These are phyloP conservation scores for Ectemnius continuus DNA, from an alignment of 2,888 invertebrate species.

Conservation along the genomic window DNA sequence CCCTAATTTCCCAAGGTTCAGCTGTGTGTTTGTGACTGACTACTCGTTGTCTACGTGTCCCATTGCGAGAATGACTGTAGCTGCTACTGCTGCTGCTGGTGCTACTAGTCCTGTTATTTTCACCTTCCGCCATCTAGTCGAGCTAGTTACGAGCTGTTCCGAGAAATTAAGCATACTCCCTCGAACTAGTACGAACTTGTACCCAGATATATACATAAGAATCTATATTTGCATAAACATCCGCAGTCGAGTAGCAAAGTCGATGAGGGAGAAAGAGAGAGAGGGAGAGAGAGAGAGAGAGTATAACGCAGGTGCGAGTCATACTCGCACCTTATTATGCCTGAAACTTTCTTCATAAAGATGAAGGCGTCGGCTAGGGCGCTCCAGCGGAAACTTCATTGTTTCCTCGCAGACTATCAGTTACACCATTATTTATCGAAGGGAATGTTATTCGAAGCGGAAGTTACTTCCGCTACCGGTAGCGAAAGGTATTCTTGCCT, in stretches of 20 bases:
- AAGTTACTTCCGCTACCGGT: neutral
- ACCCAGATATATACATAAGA: too few species aligned
- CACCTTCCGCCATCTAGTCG: neutral
- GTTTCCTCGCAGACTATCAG: conserved; percentile 1
- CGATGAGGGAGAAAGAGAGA: too few species aligned
- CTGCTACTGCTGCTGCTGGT: too few species aligned
- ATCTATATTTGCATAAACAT: too few species aligned
- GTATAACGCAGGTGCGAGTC: neutral
- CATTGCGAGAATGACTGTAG: neutral
- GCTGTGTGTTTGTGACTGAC: neutral
- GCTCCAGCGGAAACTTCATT: neutral
- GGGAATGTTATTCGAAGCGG: neutral
- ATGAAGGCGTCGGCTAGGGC: neutral
- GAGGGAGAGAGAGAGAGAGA: too few species aligned
- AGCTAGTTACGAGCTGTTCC: too few species aligned
- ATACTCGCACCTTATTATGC: conserved; percentile 1
- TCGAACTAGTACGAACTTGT: too few species aligned
- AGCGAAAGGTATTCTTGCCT: neutral
- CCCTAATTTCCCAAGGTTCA: neutral
- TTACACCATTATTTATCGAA: conserved; percentile 2
- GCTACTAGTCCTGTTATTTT: neutral
- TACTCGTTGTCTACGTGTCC: too few species aligned
- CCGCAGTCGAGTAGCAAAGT: too few species aligned
- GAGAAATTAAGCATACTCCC: too few species aligned
- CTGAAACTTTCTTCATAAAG: conserved; percentile 7